Evolutionary conservation across 2,888 invertebrate genomes (phyloP).

Genomic region (Hoplodrina ambigua): DNA sequence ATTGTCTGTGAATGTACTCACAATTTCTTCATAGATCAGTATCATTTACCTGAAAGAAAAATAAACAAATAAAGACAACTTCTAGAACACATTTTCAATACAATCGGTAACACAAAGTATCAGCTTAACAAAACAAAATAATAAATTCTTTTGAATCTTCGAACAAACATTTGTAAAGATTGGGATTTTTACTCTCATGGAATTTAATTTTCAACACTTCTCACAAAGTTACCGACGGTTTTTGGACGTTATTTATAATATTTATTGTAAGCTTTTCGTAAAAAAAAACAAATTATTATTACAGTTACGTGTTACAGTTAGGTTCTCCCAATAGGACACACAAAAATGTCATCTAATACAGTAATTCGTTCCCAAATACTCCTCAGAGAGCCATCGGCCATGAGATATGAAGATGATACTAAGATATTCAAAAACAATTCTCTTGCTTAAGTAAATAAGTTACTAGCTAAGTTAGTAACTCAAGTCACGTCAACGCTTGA

Average conservation of each 20-base stretch:
- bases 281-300: neutral
- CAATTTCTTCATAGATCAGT: neutral
- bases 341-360: constrained; percentile 23
- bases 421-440: constrained; percentile 23
- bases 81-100: neutral
- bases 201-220: neutral
- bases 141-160: neutral
- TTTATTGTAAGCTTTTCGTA: neutral
- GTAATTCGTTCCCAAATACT: constrained; percentile 25
- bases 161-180: neutral
- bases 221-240: neutral
- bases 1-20: constrained; percentile 11
- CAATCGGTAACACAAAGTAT: neutral
- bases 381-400: constrained; percentile 17
- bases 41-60: constrained; percentile 36
- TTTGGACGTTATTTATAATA: too few species aligned
- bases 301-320: constrained; percentile 1
- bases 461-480: constrained; percentile 19
- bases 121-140: neutral
- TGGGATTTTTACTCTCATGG: neutral
- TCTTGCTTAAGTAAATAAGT: constrained; percentile 4
- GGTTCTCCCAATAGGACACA: neutral
- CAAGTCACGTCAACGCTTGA: constrained; percentile 67
- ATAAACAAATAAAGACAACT: neutral
- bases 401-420: constrained; percentile 27